Evolutionary conservation across 2,113 vertebrate species (phyloP).

Genomic region (Callopanchax toddi): DNA sequence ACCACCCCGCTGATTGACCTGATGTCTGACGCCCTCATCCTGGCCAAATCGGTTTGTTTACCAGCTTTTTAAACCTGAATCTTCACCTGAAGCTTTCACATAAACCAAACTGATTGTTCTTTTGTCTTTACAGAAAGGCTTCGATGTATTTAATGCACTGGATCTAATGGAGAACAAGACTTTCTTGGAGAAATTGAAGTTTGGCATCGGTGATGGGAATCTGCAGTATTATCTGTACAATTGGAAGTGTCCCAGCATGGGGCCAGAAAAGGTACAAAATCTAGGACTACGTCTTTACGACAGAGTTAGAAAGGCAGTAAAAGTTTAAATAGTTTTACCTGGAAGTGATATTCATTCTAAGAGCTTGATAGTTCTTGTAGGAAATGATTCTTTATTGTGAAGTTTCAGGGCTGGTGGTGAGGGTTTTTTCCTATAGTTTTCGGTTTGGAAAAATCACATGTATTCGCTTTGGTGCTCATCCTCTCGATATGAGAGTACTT

Average conservation of each 20-base stretch:
- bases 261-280: conserved; percentile 89
- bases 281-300: not conserved
- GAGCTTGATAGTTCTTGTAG: too few relatives aligned
- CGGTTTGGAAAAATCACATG: too few relatives aligned
- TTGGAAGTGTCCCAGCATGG: conserved; percentile 99
- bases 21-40: conserved; percentile 95
- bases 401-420: too few relatives aligned
- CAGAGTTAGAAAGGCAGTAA: too few relatives aligned
- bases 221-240: conserved; percentile 99
- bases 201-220: conserved; percentile 97
- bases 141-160: conserved; percentile 99
- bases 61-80: not conserved
- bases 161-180: conserved; percentile 99
- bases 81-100: not conserved
- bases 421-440: too few relatives aligned
- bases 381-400: too few relatives aligned
- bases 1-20: conserved; percentile 92
- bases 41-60: conserved; percentile 92
- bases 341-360: too few relatives aligned
- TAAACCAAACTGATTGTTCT: not conserved
- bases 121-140: conserved; percentile 87
- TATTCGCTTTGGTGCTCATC: too few relatives aligned
- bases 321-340: too few relatives aligned
- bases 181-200: conserved; percentile 99
- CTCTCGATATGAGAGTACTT: too few relatives aligned